Percentiles rank a stretch among this genome's conserved stretches.
These are phyloP conservation scores for Drosophila lacertosa DNA, from an alignment of 1,140 invertebrate species.

Conservation along the genomic window DNA sequence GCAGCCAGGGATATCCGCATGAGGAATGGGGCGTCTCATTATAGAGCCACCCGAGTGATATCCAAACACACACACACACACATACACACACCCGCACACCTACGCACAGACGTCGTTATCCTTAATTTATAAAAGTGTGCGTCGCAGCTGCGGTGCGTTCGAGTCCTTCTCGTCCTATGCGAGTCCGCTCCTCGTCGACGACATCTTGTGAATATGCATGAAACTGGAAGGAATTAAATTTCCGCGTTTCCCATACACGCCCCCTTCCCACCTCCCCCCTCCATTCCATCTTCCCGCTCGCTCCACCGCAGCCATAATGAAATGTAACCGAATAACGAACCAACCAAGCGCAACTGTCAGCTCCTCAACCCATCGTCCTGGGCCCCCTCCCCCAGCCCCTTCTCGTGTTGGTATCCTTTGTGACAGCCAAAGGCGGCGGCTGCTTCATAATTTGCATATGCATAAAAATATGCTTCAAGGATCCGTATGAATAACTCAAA, in stretches of 20 bases:
- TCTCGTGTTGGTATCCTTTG: slow-evolving; percentile 18
- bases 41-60: slow-evolving; percentile 55
- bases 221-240: slow-evolving; percentile 77
- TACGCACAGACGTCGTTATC: slow-evolving; percentile 60
- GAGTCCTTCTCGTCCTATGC: slow-evolving; percentile 7
- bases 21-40: slow-evolving; percentile 56
- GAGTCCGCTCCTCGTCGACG: slow-evolving; percentile 34
- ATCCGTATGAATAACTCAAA: slow-evolving; percentile 42
- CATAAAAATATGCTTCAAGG: slow-evolving; percentile 76
- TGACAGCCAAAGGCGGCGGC: slow-evolving; percentile 11
- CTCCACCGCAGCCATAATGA: slow-evolving; percentile 51
- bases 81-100: slow-evolving; percentile 12
- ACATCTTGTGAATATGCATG: slow-evolving; percentile 79
- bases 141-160: slow-evolving; percentile 15
- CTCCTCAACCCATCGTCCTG: neutral
- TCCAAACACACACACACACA: slow-evolving; percentile 6
- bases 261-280: too few species aligned
- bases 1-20: slow-evolving; percentile 51
- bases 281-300: neutral
- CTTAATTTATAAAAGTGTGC: slow-evolving; percentile 81
- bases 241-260: slow-evolving; percentile 26
- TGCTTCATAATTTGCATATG: slow-evolving; percentile 65
- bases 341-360: slow-evolving; percentile 63
- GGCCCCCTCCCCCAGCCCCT: neutral
- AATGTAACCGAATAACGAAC: slow-evolving; percentile 81